Evolutionary conservation across 2,113 vertebrate species (phyloP), one percentile per base, ranked within the genome.

Genomic region (Orthonyx spaldingii): DNA sequence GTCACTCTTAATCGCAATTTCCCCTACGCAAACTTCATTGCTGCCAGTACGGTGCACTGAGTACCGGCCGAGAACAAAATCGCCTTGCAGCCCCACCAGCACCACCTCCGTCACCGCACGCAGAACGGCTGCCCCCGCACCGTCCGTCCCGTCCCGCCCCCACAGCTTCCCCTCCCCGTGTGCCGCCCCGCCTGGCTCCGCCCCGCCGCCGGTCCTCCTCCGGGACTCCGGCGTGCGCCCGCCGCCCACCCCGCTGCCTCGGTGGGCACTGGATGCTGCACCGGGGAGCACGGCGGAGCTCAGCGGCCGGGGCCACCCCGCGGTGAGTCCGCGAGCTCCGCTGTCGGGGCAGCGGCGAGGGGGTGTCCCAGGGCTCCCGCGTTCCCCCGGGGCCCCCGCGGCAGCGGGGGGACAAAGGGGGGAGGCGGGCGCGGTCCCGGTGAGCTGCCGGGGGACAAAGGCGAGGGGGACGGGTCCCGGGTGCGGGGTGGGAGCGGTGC

Each of bases 121-220:
- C 41, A 16, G 5, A 1, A 3, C 13, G 1, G 0, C 32, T 0
- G 3, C 9, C 26, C 23, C 27, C 18, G 3, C 33, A 2, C 13
- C 4, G 2, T 46, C 55, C 5, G 11, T 0, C 42, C 30, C 49
- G 14, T 5, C 60, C 70, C 42, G 10, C 44, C 21, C 53, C 52
- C 53, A 24, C 23, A 2, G 80, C 41, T 7, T 20, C 39, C 56
- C 74, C 64, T 39, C 64, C 63, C 70, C 32, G 44, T 6, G 39
- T 20, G 37, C 33, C 7, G 14, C 52, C 46, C 49, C 26, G 20
- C 83, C 82, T 8, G 33, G 41, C 32, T 20, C 63, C 64, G 53
- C 37, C 84, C 65, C 55, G 2, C 8, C 27, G 9, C 46, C 52
- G 16, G 6, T 37, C 41, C 59, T 24, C 37, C 92, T 10, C 28